Conservation (phyloP, 1,140 invertebrate genomes). For the Euura lappo region DNA sequence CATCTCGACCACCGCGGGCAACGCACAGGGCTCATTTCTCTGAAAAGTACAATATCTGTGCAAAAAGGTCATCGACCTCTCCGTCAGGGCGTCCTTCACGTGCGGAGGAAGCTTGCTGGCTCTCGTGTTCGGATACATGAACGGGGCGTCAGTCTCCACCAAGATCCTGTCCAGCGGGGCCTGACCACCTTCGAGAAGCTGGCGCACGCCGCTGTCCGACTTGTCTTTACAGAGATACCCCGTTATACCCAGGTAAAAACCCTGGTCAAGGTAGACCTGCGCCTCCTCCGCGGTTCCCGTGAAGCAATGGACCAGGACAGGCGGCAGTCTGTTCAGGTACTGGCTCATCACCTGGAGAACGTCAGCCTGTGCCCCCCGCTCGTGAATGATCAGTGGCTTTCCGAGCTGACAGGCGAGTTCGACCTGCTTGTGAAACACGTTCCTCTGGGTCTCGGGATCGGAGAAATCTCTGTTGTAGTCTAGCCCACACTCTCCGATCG, state of each 20-base stretch:
- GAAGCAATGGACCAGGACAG: slow-evolving; percentile 91
- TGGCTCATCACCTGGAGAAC: slow-evolving; percentile 69
- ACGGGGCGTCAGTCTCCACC: slow-evolving; percentile 93
- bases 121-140: slow-evolving; percentile 95
- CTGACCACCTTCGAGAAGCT: slow-evolving; percentile 79
- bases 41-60: slow-evolving; percentile 92
- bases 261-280: slow-evolving; percentile 83
- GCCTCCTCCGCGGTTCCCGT: slow-evolving; percentile 88
- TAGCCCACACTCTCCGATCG: slow-evolving; percentile 91
- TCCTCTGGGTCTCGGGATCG: slow-evolving; percentile 82
- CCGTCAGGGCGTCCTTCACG: slow-evolving; percentile 86
- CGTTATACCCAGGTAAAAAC: slow-evolving; percentile 87
- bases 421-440: slow-evolving; percentile 90
- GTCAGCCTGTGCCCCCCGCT: slow-evolving; percentile 88
- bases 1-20: slow-evolving; percentile 93
- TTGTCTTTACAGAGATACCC: slow-evolving; percentile 95
- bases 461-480: slow-evolving; percentile 96
- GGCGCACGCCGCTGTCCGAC: slow-evolving; percentile 86
- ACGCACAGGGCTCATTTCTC: slow-evolving; percentile 93
- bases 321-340: slow-evolving; percentile 69
- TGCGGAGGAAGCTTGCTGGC: slow-evolving; percentile 88
- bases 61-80: slow-evolving; percentile 76
- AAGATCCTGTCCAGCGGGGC: slow-evolving; percentile 85
- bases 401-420: slow-evolving; percentile 84
- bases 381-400: slow-evolving; percentile 91